Conservation (phyloP, 2,113 vertebrate genomes). For the Maccullochella peelii region DNA sequence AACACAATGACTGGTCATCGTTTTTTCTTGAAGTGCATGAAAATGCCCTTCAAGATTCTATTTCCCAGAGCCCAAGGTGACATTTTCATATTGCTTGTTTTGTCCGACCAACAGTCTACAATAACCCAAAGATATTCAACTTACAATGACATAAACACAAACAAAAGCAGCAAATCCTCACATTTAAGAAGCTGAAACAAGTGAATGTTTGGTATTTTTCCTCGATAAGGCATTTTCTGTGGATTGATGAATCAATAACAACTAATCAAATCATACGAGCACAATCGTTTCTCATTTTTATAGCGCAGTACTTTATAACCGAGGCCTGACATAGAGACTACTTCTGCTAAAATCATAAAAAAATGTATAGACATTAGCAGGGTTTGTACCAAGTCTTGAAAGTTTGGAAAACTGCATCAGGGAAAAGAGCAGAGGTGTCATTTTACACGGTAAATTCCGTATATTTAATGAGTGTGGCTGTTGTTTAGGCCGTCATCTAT, state of each 20-base stretch:
- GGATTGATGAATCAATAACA: not conserved
- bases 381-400: too few relatives aligned
- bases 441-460: not conserved
- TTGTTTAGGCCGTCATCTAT: not conserved
- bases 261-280: not conserved
- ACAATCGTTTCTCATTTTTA: not conserved
- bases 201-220: not conserved
- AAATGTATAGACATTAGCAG: too few relatives aligned
- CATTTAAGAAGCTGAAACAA: not conserved
- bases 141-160: not conserved
- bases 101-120: not conserved
- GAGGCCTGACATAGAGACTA: not conserved
- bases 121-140: not conserved
- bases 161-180: not conserved
- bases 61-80: not conserved
- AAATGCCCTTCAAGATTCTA: too few relatives aligned
- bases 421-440: not conserved
- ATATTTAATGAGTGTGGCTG: not conserved
- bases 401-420: too few relatives aligned
- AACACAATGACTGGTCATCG: not conserved
- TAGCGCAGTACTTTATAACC: not conserved
- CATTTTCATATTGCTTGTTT: not conserved
- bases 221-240: not conserved
- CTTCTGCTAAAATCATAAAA: not conserved
- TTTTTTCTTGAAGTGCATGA: too few relatives aligned